Percentiles rank a stretch among this genome's conserved stretches.
Conservation (phyloP, 2,888 invertebrate genomes). For the Eristalinus aeneus region DNA sequence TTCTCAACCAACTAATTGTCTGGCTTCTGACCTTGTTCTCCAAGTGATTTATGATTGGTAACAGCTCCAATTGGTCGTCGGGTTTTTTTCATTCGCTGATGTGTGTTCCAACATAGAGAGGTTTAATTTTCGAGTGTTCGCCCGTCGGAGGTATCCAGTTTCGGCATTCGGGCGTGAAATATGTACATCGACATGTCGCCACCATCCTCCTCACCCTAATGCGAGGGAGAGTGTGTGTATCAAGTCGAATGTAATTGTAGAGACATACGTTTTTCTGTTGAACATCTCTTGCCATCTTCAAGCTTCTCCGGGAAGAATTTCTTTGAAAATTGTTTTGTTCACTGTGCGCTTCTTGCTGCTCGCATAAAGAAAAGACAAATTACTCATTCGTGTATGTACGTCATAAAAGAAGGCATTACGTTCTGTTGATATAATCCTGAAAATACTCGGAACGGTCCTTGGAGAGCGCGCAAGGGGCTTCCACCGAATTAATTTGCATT, state of each 20-base stretch:
- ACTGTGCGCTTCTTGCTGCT: not conserved
- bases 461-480: conserved; percentile 25
- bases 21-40: conserved; percentile 33
- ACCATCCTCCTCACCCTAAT: not conserved
- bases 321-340: not conserved
- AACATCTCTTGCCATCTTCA: not conserved
- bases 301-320: not conserved
- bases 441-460: conserved; percentile 18
- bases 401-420: conserved; percentile 30
- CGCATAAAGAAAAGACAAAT: conserved; percentile 19
- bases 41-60: conserved; percentile 19
- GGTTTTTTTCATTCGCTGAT: not conserved
- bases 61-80: not conserved
- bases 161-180: not conserved
- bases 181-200: not conserved
- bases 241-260: not conserved
- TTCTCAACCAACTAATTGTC: conserved; percentile 33
- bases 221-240: not conserved
- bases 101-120: not conserved
- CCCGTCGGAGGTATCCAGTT: not conserved
- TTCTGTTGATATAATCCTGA: conserved; percentile 29
- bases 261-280: not conserved
- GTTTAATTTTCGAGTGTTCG: not conserved
- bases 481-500: conserved; percentile 44
- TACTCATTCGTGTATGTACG: conserved; percentile 9